Conservation (phyloP, 2,888 invertebrate genomes). For the Lingula anatina region DNA sequence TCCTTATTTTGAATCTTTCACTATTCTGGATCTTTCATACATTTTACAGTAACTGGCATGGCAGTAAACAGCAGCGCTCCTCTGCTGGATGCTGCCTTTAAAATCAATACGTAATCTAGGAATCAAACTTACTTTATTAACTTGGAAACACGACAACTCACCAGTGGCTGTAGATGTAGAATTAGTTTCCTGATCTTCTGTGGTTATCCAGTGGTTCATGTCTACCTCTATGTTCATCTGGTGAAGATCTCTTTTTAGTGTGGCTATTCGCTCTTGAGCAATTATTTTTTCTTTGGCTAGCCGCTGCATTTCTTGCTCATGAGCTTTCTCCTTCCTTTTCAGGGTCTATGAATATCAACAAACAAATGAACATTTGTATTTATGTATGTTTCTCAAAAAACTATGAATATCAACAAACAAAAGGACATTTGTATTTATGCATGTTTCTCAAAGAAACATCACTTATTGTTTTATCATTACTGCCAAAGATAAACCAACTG, state of each 20-base stretch:
- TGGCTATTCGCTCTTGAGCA: slow-evolving; percentile 5
- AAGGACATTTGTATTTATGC: not conserved
- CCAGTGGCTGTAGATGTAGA: slow-evolving; percentile 1
- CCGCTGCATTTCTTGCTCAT: slow-evolving; percentile 10
- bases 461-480: too few relatives aligned
- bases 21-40: too few relatives aligned
- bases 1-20: too few relatives aligned
- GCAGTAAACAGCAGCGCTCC: too few relatives aligned
- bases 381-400: not conserved
- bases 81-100: too few relatives aligned
- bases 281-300: slow-evolving; percentile 7
- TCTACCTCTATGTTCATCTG: slow-evolving; percentile 11
- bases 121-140: not conserved
- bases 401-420: slow-evolving; percentile 1
- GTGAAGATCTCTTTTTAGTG: slow-evolving; percentile 6
- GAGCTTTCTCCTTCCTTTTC: slow-evolving; percentile 12
- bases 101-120: too few relatives aligned
- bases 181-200: not conserved
- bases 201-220: not conserved
- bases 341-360: slow-evolving; percentile 4
- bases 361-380: not conserved
- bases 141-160: not conserved
- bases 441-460: slow-evolving; percentile 2
- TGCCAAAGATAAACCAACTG: too few relatives aligned
- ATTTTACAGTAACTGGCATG: too few relatives aligned